Base-by-base conservation (phyloP, 2,888 invertebrate genomes). In the Acrocyrtus sp. region DNA sequence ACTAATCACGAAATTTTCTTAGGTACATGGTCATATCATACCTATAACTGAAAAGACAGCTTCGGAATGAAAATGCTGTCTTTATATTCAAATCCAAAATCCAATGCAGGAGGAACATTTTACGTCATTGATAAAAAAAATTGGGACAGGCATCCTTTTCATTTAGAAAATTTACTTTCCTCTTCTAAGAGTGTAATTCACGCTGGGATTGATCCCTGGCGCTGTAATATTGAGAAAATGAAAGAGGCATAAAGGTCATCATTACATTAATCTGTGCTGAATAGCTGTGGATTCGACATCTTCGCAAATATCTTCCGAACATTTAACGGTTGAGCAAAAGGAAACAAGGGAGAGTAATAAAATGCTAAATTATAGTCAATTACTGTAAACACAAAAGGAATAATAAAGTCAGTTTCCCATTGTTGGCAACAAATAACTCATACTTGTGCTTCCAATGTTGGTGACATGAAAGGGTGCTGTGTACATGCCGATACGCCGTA, bases 111-210 rank as follows among this genome's bases (percentile, higher is more conserved):
- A n/a, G n/a, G n/a, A n/a, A 5, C 34, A 34, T 12, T 34, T 12
- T 34, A 62, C 62, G 69, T 70, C 62, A 70, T 34, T 34, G 34
- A 34, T 34, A 34, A 45, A 48, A 27, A 27, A 70, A 70, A 70
- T 70, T 62, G 62, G 69, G 69, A 69, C 69, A 69, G 34, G 58
- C 24, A 34, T 34, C 12, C 34, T 12, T 12, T 12, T 34, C 34
- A 34, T 34, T 34, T 34, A n/a, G n/a, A n/a, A n/a, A n/a, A n/a
- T n/a, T n/a, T n/a, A n/a, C n/a, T n/a, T n/a, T n/a, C n/a, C n/a
- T n/a, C n/a, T n/a, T n/a, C n/a, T n/a, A n/a, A n/a, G n/a, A n/a
- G n/a, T n/a, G n/a, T n/a, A n/a, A n/a, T n/a, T n/a, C n/a, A n/a
- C n/a, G n/a, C n/a, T n/a, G n/a, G n/a, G n/a, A n/a, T n/a, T n/a